phyloP scores from a whole-genome alignment of 1,140 invertebrate genomes.

The Heterodera schachtii region DNA sequence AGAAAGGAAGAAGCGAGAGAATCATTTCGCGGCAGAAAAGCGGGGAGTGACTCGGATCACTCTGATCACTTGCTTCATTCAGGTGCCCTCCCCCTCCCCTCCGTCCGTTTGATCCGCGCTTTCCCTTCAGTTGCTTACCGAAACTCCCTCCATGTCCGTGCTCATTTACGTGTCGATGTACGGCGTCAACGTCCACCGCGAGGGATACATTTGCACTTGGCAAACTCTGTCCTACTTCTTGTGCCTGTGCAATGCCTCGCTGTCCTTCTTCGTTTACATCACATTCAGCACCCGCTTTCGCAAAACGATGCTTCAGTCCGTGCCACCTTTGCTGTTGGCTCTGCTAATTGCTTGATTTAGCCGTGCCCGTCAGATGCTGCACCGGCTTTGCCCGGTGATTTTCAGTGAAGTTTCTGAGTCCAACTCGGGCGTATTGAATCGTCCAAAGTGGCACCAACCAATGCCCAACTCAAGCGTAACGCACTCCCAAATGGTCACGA shows the following conservation, averaged over 20 bases:
- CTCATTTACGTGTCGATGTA: constrained; percentile 50
- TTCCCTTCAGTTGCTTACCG: constrained; percentile 46
- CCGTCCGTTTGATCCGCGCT: background rate
- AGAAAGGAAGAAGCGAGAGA: constrained; percentile 21
- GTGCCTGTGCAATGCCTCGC: constrained; percentile 56
- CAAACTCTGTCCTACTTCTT: constrained; percentile 57
- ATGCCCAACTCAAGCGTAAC: constrained; percentile 29
- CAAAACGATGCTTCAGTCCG: constrained; percentile 47
- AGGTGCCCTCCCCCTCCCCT: constrained; percentile 11
- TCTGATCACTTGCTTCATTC: constrained; percentile 56
- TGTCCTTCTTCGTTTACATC: constrained; percentile 62
- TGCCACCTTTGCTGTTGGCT: background rate
- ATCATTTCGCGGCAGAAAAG: constrained; percentile 50
- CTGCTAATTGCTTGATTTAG: constrained; percentile 10
- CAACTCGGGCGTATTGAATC: background rate
- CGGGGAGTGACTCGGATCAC: constrained; percentile 59
- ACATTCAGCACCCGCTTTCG: constrained; percentile 57
- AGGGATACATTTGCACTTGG: constrained; percentile 47
- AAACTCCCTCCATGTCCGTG: constrained; percentile 57
- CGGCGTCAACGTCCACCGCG: constrained; percentile 46
- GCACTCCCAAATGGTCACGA: constrained; percentile 27
- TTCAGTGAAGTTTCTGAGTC: constrained; percentile 8
- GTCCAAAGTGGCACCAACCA: background rate
- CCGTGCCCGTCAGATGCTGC: constrained; percentile 19
- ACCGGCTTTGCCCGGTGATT: constrained; percentile 12